Percentiles rank a stretch among this genome's conserved stretches.
Conservation (phyloP, 37 sponge, comb jelly and placozoan species). For the Theonella swinhoei region DNA sequence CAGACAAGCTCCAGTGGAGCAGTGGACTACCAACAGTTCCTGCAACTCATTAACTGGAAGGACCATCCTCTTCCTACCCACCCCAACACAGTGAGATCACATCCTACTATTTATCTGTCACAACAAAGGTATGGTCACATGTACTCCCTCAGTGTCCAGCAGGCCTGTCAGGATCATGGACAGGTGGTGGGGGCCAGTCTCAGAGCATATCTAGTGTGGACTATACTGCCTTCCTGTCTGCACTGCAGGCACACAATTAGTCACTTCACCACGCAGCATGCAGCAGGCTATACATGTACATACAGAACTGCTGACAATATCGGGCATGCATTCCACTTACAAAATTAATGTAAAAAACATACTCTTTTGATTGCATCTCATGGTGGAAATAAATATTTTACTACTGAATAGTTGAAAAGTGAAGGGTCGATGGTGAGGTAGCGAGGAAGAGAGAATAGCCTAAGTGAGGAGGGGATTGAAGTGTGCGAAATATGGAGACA, state of each 20-base stretch:
- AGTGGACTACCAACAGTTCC: slow-evolving; percentile 70
- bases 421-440: too few species aligned
- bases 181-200: background rate
- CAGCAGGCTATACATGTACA: too few species aligned
- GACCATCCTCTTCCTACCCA: slow-evolving; percentile 55
- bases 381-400: background rate
- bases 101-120: too few species aligned
- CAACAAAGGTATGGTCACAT: too few species aligned
- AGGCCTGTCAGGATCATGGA: background rate
- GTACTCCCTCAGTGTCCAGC: background rate
- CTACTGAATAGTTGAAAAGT: background rate
- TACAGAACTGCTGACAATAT: background rate
- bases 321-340: background rate
- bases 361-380: too few species aligned
- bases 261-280: too few species aligned
- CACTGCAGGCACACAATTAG: background rate
- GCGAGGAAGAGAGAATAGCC: too few species aligned
- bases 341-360: background rate
- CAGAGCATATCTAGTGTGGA: background rate
- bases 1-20: slow-evolving; percentile 24
- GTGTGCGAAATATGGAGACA: too few species aligned
- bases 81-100: background rate
- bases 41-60: slow-evolving; percentile 69
- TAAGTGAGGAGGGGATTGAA: too few species aligned
- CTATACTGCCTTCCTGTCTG: background rate